Conservation (phyloP, 1,140 invertebrate species). For the Drosophila cardini region DNA sequence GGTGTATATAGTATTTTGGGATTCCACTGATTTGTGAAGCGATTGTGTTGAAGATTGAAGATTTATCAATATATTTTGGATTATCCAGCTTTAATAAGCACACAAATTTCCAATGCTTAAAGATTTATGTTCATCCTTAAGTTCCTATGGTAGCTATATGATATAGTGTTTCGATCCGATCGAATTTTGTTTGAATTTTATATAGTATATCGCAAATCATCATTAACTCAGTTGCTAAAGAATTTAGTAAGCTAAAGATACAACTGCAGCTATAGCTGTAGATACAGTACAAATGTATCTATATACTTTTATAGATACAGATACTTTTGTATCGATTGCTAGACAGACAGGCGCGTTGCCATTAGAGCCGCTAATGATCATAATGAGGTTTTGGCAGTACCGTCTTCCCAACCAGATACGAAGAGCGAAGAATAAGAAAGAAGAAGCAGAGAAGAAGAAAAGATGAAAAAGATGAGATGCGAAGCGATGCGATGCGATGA, state of each 20-base stretch:
- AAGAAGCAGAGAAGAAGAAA: background rate
- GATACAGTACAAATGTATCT: background rate
- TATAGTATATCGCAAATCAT: no score
- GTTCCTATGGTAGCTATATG: no score
- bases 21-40: no score
- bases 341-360: constrained; percentile 13
- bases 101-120: no score
- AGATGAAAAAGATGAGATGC: no score
- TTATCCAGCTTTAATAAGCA: no score
- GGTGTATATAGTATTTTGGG: no score
- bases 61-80: no score
- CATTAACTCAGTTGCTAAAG: background rate
- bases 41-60: no score
- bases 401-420: background rate
- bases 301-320: background rate
- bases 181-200: no score
- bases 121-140: no score
- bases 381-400: constrained; percentile 40
- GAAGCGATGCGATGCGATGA: constrained; percentile 16
- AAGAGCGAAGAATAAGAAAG: constrained; percentile 22
- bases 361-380: constrained; percentile 53
- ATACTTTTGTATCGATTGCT: background rate
- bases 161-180: no score
- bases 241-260: background rate
- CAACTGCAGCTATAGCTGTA: background rate